A percentile compares a stretch with the other conserved stretches of the same genome.
Evolutionary conservation across 2,113 vertebrate genomes (phyloP).

Genomic region (Saccopteryx bilineata): DNA sequence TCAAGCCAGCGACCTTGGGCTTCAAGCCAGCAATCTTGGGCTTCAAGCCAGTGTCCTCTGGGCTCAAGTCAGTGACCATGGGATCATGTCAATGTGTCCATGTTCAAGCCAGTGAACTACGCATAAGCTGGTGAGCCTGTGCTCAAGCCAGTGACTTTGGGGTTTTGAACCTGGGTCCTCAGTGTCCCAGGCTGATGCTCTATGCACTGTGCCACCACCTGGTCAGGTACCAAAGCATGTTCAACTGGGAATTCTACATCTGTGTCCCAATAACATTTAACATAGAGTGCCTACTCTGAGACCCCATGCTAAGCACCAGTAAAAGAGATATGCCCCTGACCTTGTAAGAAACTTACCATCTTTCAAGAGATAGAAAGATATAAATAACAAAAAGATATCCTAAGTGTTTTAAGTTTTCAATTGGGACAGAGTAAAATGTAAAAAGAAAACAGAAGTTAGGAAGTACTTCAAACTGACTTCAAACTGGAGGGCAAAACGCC

Average conservation of each 20-base stretch:
- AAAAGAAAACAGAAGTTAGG: not conserved
- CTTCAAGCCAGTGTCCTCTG: no score
- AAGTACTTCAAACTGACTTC: not conserved
- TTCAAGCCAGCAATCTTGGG: no score
- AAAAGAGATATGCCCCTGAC: not conserved
- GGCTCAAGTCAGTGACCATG: no score
- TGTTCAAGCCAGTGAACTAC: no score
- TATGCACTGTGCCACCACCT: no score
- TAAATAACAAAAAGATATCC: slow-evolving; percentile 68
- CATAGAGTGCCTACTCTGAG: not conserved
- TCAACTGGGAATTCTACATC: not conserved
- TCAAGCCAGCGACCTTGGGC: no score
- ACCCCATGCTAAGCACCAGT: not conserved
- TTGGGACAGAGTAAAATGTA: not conserved
- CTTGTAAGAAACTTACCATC: not conserved
- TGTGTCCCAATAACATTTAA: not conserved
- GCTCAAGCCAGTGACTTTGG: no score
- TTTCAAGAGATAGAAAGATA: slow-evolving; percentile 65
- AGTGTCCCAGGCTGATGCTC: no score
- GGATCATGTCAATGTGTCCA: no score
- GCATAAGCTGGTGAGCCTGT: no score
- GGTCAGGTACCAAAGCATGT: not conserved
- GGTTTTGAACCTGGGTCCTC: no score
- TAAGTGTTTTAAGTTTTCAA: slow-evolving; percentile 40
- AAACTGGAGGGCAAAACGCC: slow-evolving; percentile 52